Evolutionary conservation across 2,888 invertebrate species (phyloP).

Genomic region (Tetragnatha montana): DNA sequence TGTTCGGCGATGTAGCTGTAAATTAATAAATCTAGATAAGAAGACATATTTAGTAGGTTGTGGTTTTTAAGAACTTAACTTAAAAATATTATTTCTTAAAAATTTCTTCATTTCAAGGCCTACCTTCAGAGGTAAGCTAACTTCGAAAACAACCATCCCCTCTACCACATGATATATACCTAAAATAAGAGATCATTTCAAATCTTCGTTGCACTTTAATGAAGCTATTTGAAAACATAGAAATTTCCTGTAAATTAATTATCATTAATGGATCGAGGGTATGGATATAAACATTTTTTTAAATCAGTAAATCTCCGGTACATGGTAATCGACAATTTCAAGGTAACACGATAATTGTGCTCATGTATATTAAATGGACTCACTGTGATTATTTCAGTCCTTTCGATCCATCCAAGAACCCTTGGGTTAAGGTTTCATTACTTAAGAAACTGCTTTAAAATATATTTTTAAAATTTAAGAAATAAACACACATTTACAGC

Average conservation of each 20-base stretch:
- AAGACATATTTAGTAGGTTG: background rate
- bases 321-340: conserved; percentile 26
- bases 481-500: conserved; percentile 53
- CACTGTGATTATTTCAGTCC: conserved; percentile 24
- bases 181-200: background rate
- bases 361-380: conserved; percentile 11
- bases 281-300: conserved; percentile 11
- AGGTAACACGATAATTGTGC: conserved; percentile 38
- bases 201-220: background rate
- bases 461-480: conserved; percentile 10
- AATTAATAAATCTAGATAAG: background rate
- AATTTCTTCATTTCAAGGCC: background rate
- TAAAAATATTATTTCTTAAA: background rate
- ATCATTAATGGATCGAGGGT: background rate
- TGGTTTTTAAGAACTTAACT: background rate
- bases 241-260: background rate
- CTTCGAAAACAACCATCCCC: background rate
- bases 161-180: background rate
- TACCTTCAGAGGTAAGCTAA: background rate
- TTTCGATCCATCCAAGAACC: conserved; percentile 15
- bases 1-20: background rate
- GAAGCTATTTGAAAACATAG: background rate
- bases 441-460: background rate
- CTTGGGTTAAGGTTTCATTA: conserved; percentile 33
- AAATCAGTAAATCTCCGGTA: conserved; percentile 53